phyloP scores from a whole-genome alignment of 2,888 invertebrate species.

The Gastrophysa polygoni region DNA sequence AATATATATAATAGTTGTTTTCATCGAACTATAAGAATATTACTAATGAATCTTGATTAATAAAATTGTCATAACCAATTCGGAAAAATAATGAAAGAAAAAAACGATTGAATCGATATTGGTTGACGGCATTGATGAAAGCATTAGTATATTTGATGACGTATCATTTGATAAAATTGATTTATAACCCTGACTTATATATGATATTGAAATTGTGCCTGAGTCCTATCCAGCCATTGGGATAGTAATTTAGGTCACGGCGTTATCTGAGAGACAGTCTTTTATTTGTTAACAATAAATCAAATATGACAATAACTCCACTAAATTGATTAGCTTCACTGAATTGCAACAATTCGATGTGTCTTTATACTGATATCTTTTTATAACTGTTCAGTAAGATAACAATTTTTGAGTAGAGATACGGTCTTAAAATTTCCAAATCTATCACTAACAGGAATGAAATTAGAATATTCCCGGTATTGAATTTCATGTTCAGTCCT shows the following conservation, averaged over 20 bases:
- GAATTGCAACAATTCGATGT: conserved; percentile 3
- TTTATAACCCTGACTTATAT: conserved; percentile 26
- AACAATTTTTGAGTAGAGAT: background rate
- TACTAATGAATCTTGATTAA: too few species aligned
- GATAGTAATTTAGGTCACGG: background rate
- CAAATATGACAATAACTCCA: conserved; percentile 22
- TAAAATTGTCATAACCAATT: too few species aligned
- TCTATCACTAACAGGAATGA: too few species aligned
- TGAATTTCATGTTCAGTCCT: too few species aligned
- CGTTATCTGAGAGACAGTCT: conserved; percentile 6
- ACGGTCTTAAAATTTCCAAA: background rate
- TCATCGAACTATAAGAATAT: too few species aligned
- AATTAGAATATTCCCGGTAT: too few species aligned
- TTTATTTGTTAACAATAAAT: conserved; percentile 25
- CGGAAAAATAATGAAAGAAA: background rate
- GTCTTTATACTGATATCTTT: background rate
- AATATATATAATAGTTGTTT: too few species aligned
- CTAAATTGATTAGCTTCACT: conserved; percentile 14
- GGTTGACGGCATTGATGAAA: conserved; percentile 23
- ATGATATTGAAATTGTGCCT: background rate
- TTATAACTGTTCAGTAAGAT: too few species aligned
- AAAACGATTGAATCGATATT: conserved; percentile 13
- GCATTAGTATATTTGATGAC: conserved; percentile 23
- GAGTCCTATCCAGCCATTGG: background rate
- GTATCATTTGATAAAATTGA: conserved; percentile 36